phyloP scores from a whole-genome alignment of 2,797 vertebrate species.

The Prionace glauca region DNA sequence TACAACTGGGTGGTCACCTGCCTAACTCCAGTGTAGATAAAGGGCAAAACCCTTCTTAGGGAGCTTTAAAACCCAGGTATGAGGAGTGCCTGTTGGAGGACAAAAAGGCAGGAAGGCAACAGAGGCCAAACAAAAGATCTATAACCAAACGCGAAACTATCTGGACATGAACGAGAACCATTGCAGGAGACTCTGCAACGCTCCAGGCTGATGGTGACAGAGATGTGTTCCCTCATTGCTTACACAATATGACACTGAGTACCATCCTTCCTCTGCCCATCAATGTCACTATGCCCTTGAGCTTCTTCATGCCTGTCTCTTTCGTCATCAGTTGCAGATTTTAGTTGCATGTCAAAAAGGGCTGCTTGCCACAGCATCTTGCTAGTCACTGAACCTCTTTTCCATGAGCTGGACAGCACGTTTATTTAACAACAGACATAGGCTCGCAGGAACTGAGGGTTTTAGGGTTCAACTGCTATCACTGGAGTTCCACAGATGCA shows the following conservation, averaged over 20 bases:
- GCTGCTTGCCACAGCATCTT: background rate
- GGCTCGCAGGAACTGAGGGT: background rate
- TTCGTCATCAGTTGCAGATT: too few relatives aligned
- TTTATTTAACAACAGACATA: background rate
- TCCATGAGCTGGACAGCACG: background rate
- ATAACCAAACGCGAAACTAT: background rate
- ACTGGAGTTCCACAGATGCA: background rate
- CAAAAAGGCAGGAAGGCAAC: background rate
- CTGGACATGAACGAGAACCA: background rate
- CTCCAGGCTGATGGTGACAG: background rate
- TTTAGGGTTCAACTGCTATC: background rate
- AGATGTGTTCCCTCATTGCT: background rate
- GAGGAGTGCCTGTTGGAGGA: background rate
- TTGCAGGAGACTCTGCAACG: background rate
- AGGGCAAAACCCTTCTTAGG: background rate
- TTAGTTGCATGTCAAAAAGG: background rate
- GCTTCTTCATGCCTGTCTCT: too few relatives aligned
- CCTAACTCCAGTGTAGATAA: background rate
- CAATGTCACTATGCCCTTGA: background rate
- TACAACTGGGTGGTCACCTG: background rate
- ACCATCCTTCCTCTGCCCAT: background rate
- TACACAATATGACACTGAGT: background rate
- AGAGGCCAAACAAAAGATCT: background rate
- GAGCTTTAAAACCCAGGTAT: background rate
- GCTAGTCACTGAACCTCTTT: background rate